Conservation (phyloP, 2,113 vertebrate genomes). For the Marcusenius ussheri region DNA sequence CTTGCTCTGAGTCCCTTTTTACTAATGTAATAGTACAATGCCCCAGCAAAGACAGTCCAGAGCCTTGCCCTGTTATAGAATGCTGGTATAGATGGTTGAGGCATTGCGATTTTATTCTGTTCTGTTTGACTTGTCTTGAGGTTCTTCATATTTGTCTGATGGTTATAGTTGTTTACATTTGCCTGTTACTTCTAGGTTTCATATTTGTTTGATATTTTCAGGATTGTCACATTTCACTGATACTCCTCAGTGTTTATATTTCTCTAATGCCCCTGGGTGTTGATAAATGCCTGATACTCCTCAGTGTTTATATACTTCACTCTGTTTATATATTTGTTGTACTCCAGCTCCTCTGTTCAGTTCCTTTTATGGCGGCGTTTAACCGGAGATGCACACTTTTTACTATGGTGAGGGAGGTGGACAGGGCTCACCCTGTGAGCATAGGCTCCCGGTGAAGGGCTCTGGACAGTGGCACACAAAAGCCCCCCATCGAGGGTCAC, state of each 20-base stretch:
- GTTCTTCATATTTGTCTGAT: not conserved
- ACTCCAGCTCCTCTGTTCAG: not conserved
- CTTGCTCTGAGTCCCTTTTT: not conserved
- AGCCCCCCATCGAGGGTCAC: conserved; percentile 7
- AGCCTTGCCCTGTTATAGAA: not conserved
- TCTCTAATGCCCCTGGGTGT: not conserved
- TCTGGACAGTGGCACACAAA: conserved; percentile 70
- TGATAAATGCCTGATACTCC: not conserved
- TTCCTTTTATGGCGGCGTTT: not conserved
- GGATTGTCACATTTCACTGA: not conserved
- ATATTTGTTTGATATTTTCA: not conserved
- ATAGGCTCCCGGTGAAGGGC: conserved; percentile 66
- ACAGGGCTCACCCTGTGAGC: conserved; percentile 67
- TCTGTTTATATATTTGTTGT: not conserved
- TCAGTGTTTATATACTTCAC: not conserved
- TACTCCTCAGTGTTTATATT: not conserved
- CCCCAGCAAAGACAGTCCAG: not conserved
- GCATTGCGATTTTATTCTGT: not conserved
- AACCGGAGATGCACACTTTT: not conserved
- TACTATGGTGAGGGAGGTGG: not conserved
- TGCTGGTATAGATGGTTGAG: not conserved
- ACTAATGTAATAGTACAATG: not conserved
- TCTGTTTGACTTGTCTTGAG: not conserved
- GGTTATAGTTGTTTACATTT: not conserved
- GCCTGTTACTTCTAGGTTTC: not conserved